Evolutionary conservation across 1,140 invertebrate species (phyloP), one percentile per base, ranked within the genome.

Genomic region (Meloidogyne hapla): DNA sequence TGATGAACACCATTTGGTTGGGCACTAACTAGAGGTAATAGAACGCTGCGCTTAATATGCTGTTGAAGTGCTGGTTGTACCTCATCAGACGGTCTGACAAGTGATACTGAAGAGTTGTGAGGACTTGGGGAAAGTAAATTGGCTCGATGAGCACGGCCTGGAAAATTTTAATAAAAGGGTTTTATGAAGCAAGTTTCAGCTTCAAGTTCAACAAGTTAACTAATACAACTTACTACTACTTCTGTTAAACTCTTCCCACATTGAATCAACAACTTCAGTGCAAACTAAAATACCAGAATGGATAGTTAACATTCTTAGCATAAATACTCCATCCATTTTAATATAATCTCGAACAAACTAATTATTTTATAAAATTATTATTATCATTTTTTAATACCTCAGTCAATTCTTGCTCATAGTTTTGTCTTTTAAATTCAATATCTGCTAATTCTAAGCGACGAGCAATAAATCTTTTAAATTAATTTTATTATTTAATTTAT

Each of bases 381-480:
- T 15, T 26, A 45, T 56, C 23, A n/a, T 61, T 8, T n/a, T 23
- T 77, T n/a, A n/a, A n/a, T 25, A 78, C 78, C 38, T 84, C 83
- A 25, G 81, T 78, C 15, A 84, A 72, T 66, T 84, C 83, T 26
- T 69, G 63, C 23, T 78, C 62, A 64, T 73, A 83, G 25, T 80
- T 42, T 68, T 67, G 74, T 33, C 74, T 72, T 72, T 80, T 79
- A 71, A 86, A 86, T 38, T 84, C 80, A 40, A 86, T 81, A 79
- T 86, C 85, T n/a, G 85, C 85, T 25, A 86, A 73, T 68, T 87
- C 85, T 15, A 86, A 66, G n/a, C 85, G 77, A 25, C 85, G 77
- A 23, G 80, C 81, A 62, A 86, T 85, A 61, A 87, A 86, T 74
- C 83, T 84, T 33, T 62, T 81, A 6, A 25, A n/a, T 74, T 74